Percentiles rank a stretch among this genome's conserved stretches.
Conservation (phyloP, 1,140 invertebrate species). For the Hermetia illucens region DNA sequence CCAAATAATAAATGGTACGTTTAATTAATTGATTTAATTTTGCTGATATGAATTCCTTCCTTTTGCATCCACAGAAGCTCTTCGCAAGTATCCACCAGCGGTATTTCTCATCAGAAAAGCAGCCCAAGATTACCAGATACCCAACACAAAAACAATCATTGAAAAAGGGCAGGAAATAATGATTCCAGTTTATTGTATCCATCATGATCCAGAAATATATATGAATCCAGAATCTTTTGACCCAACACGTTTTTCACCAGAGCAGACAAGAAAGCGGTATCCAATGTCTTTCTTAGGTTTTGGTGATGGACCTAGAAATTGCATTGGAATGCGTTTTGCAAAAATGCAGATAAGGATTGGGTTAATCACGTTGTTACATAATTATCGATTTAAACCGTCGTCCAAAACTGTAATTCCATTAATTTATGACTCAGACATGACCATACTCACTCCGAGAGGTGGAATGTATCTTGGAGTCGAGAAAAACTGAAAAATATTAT, state of each 20-base stretch:
- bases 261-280: slow-evolving; percentile 32
- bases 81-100: slow-evolving; percentile 38
- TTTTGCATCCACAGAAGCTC: slow-evolving; percentile 28
- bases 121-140: slow-evolving; percentile 24
- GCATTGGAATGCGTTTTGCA: slow-evolving; percentile 44
- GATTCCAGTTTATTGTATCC: slow-evolving; percentile 29
- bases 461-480: too few species aligned
- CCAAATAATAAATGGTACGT: slow-evolving; percentile 5
- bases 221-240: slow-evolving; percentile 47
- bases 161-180: slow-evolving; percentile 23
- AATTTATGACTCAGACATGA: too few species aligned
- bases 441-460: too few species aligned
- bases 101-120: slow-evolving; percentile 31
- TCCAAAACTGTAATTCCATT: too few species aligned
- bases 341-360: slow-evolving; percentile 44
- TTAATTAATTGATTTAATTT: slow-evolving; percentile 6
- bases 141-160: slow-evolving; percentile 30
- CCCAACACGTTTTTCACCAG: slow-evolving; percentile 46
- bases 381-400: too few species aligned
- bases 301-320: slow-evolving; percentile 32
- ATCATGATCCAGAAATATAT: slow-evolving; percentile 34
- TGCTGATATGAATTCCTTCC: slow-evolving; percentile 30
- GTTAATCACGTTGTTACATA: too few species aligned
- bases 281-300: slow-evolving; percentile 42
- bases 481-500: too few species aligned